Evolutionary conservation across 2,888 invertebrate species (phyloP), one percentile per base, ranked within the genome.

Genomic region (Beris morrisii): DNA sequence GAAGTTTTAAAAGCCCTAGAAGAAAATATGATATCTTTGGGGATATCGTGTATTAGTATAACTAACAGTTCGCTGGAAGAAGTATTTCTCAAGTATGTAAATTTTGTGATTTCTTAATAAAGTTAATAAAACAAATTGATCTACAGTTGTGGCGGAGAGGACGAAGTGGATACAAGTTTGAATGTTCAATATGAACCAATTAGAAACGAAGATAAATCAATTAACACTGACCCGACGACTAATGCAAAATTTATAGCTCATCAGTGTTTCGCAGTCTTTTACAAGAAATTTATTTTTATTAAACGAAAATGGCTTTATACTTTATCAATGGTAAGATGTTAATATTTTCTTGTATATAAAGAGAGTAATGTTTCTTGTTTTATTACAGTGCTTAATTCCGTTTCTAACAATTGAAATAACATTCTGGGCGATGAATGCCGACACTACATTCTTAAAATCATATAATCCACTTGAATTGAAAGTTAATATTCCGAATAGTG

Each of bases 21-120:
- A 77, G 67, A 71, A 0, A 77, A 82, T 12, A 85, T 84, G 71
- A 75, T 79, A 0, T 75, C 82, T 4, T 80, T 93, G n/a, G 87
- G 87, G 0, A 87, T 96, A 53, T 83, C 85, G 56, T 88, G 90
- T 7, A 89, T 94, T 66, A 92, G 93, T 0, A 86, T 95, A 0
- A 91, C 93, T 0, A 86, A 93, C 15, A 93, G 95, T 0, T 95
- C 95, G 0, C 84, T 97, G 74, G 97, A 97, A 78, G 95, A 97
- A 79, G 95, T 97, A 2, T 95, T 95, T 78, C 78, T 95, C 58
- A 91, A 87, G 92, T 90, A 72, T 68, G 66, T 67, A 64, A 31
- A 11, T 9, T 30, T 5, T 31, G 30, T 7, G 31, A 31, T 9
- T 28, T 38, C 38, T 28, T 53, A 58, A 45, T 45, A 12, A 52